These are phyloP conservation scores for Rhinichthys klamathensis DNA, from an alignment of 2,113 vertebrate genomes.

Conservation along the genomic window DNA sequence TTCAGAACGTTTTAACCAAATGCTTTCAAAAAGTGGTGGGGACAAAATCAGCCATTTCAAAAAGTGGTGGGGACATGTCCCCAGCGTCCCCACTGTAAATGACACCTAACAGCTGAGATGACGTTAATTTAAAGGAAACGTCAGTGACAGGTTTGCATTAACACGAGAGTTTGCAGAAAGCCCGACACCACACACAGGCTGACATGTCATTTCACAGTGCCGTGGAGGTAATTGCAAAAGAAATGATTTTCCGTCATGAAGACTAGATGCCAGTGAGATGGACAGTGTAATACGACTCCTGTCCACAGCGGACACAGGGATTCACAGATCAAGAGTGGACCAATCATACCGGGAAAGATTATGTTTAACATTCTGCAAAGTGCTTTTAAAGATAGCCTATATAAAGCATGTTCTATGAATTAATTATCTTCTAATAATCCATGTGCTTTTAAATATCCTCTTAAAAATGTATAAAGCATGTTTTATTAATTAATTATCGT, in stretches of 20 bases:
- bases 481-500: background rate
- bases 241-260: conserved; percentile 35
- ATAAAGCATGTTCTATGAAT: background rate
- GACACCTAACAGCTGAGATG: conserved; percentile 3
- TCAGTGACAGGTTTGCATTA: conserved; percentile 35
- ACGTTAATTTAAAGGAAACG: background rate
- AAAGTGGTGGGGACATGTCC: too few relatives aligned
- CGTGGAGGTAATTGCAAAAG: conserved; percentile 31
- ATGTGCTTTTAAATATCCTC: background rate
- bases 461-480: background rate
- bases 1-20: too few relatives aligned
- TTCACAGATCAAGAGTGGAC: background rate
- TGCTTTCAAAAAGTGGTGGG: too few relatives aligned
- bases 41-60: too few relatives aligned
- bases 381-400: background rate
- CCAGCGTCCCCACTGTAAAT: too few relatives aligned
- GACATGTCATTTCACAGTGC: conserved; percentile 17
- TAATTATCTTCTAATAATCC: background rate
- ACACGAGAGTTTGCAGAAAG: background rate
- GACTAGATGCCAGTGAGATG: conserved; percentile 42
- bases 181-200: background rate
- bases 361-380: background rate
- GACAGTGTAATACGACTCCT: conserved; percentile 14
- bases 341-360: background rate
- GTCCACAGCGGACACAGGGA: conserved; percentile 20